These are phyloP conservation scores for Drosophila ohnishii DNA, from an alignment of 1,140 invertebrate species.

Conservation along the genomic window DNA sequence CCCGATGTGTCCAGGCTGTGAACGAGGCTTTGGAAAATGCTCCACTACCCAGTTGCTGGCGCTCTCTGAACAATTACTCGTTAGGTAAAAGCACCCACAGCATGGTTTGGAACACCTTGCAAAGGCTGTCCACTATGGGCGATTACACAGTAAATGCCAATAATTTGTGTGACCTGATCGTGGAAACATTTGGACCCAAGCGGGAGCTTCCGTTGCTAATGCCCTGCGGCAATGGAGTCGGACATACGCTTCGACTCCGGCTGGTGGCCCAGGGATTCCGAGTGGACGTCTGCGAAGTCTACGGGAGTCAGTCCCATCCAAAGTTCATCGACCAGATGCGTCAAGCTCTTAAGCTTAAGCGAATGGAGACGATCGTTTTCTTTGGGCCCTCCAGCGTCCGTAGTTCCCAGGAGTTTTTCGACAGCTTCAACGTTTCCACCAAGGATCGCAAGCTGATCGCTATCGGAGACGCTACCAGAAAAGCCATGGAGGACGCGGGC, in stretches of 20 bases:
- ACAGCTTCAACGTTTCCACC: conserved; percentile 28
- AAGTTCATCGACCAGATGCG: conserved; percentile 82
- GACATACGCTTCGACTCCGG: conserved; percentile 80
- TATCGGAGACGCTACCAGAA: conserved; percentile 30
- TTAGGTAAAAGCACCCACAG: conserved; percentile 82
- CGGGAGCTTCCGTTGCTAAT: conserved; percentile 81
- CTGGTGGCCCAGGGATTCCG: conserved; percentile 70
- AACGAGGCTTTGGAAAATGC: conserved; percentile 78
- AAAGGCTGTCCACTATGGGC: conserved; percentile 78
- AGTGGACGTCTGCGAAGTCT: conserved; percentile 83
- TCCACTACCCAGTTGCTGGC: conserved; percentile 82
- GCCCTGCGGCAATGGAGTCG: conserved; percentile 83
- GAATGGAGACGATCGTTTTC: conserved; percentile 83
- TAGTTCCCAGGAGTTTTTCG: conserved; percentile 31
- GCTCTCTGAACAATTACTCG: conserved; percentile 81
- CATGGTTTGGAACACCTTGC: conserved; percentile 76
- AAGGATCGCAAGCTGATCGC: conserved; percentile 46
- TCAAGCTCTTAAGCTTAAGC: conserved; percentile 74
- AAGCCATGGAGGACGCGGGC: conserved; percentile 34
- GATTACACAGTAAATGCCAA: conserved; percentile 81
- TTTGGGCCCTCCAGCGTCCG: conserved; percentile 83
- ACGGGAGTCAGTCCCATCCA: conserved; percentile 79
- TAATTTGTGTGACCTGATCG: conserved; percentile 83
- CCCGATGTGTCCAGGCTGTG: conserved; percentile 83
- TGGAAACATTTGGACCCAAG: conserved; percentile 75